Evolutionary conservation across 2,888 invertebrate genomes (phyloP), one percentile per base, ranked within the genome.

Genomic region (Sinohyriopsis cumingii): DNA sequence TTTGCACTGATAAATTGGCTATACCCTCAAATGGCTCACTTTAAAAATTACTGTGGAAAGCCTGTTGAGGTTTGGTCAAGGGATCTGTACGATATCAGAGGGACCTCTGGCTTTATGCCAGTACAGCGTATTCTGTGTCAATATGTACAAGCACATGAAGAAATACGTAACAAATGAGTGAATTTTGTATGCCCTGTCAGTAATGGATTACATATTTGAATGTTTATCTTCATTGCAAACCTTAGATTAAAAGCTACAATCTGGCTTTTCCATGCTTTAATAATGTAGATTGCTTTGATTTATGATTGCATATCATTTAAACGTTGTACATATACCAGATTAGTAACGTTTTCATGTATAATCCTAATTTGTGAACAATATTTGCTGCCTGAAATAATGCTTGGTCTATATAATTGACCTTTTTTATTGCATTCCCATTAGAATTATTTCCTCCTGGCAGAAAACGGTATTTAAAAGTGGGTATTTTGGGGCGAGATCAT

Each of bases 1-100:
- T 65, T 71, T 64, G 71, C 71, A 45, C 67, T 68, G 59, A 65
- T 68, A n/a, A 28, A 55, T 5, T 71, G 71, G 68, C 59, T 65
- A 12, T 59, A 54, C 54, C 53, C 33, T 19, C 25, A 61, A 24
- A 33, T 45, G 55, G 63, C 45, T n/a, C 24, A 7, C 3, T 54
- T 63, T 19, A 64, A 57, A 60, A 68, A 63, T 33, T 20, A 63
- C n/a, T 71, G 63, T 67, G 71, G 71, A 33, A 67, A 67, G 54
- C 67, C 67, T 28, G 65, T 71, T 15, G 68, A 71, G 25, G 57
- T 65, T 33, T 71, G 71, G 71, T 19, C 15, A 54, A 60, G 28
- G 54, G 63, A 66, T 20, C 20, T 68, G 9, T 63, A 53, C 59
- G 67, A 64, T 55, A 20, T 53, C 2, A 59, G 28, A 59, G 68